Evolutionary conservation across 2,888 invertebrate species (phyloP), one percentile per base, ranked within the genome.

Genomic region (Mythimna loreyi): DNA sequence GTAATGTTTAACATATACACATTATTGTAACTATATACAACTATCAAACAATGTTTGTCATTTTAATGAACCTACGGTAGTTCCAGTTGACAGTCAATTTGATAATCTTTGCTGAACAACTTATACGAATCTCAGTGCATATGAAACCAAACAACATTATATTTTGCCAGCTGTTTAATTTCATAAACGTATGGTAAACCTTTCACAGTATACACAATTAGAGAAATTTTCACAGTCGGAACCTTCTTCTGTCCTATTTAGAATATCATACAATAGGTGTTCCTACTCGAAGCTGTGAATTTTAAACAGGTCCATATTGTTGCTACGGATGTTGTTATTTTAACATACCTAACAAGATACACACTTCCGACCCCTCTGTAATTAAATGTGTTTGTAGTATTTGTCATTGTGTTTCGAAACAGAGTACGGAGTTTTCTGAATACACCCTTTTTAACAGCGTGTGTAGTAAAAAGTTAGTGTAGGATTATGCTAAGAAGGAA

Each of bases 251-350:
- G 70, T 65, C 73, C 72, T 73, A 64, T 72, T 82, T 70, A 57
- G 72, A 72, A 75, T 67, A 72, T 62, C 66, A 78, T 49, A 83
- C 67, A 80, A 75, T 65, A 72, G 67, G 56, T 52, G 56, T 36
- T 21, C 55, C 33, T 55, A 55, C 33, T 36, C 55, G 55, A 30
- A 53, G 43, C 75, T 70, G 36, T 70, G 80, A 78, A 84, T 80
- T 75, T 73, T 72, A 77, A 82, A 80, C 69, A 69, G 56, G 52
- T 58, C 43, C 28, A 58, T 67, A 55, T 67, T 72, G 69, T 70
- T 67, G 11, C 21, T 60, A 64, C 21, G 67, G 65, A 75, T 64
- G 52, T 58, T 61, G 56, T 72, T 70, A 69, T 63, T 73, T 71
- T 59, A 71, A 47, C 56, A 47, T 69, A 59, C 60, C 57, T 68